Percentiles rank a stretch among this genome's conserved stretches.
These are phyloP conservation scores for Myotis vivesi DNA, from an alignment of 2,797 vertebrate species.

Conservation along the genomic window DNA sequence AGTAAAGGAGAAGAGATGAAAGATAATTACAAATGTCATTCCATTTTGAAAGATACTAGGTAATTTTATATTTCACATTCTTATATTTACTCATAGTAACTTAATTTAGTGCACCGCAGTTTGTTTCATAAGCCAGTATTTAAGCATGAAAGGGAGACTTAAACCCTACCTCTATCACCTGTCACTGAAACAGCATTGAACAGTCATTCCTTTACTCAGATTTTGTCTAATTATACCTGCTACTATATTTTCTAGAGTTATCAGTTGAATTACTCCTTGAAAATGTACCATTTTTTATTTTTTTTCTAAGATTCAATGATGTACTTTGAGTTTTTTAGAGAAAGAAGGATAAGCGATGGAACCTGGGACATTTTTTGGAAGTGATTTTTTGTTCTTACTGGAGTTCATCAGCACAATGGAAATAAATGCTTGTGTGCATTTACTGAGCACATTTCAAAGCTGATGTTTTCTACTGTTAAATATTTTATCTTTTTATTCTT, in stretches of 20 bases:
- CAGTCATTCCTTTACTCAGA: neutral
- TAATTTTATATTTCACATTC: neutral
- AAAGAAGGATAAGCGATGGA: neutral
- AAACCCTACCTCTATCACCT: neutral
- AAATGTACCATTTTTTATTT: neutral
- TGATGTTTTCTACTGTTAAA: neutral
- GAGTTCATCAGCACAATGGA: neutral
- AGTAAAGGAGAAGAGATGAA: neutral
- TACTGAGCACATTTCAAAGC: neutral
- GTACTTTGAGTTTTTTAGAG: neutral
- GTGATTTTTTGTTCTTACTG: neutral
- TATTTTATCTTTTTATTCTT: slow-evolving; percentile 34
- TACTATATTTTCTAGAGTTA: neutral
- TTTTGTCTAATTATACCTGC: neutral
- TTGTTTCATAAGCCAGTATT: neutral
- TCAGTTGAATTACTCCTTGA: neutral
- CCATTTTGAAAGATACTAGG: neutral
- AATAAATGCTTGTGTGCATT: neutral
- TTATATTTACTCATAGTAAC: neutral
- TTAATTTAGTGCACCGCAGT: neutral
- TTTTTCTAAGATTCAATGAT: neutral
- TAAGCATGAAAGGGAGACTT: neutral
- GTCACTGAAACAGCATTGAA: neutral
- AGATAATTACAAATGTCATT: neutral
- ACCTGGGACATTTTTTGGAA: neutral